phyloP scores from a whole-genome alignment of 1,140 invertebrate genomes.

The Hestina assimilis region DNA sequence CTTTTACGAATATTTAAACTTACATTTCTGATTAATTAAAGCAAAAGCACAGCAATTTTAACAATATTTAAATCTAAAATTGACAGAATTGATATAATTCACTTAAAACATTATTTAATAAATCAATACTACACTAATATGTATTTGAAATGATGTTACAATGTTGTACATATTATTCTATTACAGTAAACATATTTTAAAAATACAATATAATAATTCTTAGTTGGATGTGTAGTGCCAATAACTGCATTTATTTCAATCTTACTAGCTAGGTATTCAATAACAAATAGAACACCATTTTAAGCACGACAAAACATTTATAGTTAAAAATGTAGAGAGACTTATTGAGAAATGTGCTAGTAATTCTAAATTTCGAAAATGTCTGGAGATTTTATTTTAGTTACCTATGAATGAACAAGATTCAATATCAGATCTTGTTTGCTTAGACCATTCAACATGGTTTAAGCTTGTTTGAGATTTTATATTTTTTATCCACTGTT shows the following conservation, averaged over 20 bases:
- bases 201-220: constrained; percentile 19
- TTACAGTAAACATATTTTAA: constrained; percentile 27
- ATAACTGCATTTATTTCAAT: constrained; percentile 78
- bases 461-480: constrained; percentile 63
- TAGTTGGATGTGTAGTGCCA: constrained; percentile 70
- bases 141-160: constrained; percentile 33
- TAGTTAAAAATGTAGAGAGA: constrained; percentile 80
- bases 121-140: constrained; percentile 58
- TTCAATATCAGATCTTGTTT: constrained; percentile 72
- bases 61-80: constrained; percentile 75
- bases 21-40: constrained; percentile 32
- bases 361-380: constrained; percentile 76
- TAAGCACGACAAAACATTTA: constrained; percentile 80
- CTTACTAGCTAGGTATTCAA: constrained; percentile 79
- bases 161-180: constrained; percentile 41
- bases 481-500: constrained; percentile 45
- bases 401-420: constrained; percentile 55
- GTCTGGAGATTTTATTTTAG: constrained; percentile 53
- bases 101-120: constrained; percentile 65
- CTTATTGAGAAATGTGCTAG: constrained; percentile 80
- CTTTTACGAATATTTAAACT: constrained; percentile 10
- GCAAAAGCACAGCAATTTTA: constrained; percentile 54
- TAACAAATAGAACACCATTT: constrained; percentile 80
- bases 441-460: no score
- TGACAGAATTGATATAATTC: constrained; percentile 77